Percentiles rank a stretch among this genome's conserved stretches.
phyloP scores from a whole-genome alignment of 2,797 vertebrate species.

The Cyprinodon diabolis region DNA sequence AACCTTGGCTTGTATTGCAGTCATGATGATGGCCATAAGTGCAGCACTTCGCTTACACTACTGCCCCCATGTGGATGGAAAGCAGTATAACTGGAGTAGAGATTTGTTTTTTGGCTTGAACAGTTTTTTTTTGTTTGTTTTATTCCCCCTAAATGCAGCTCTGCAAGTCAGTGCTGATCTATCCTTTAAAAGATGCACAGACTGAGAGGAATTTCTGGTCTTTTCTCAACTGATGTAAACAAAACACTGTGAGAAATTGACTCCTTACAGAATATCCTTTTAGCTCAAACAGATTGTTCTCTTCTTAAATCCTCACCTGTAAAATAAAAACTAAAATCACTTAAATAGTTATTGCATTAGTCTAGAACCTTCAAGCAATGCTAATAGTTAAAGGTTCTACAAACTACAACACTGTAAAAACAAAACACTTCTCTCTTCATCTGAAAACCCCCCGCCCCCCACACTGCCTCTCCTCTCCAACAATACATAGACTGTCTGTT shows the following conservation, averaged over 20 bases:
- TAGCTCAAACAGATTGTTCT: too few relatives aligned
- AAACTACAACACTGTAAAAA: too few relatives aligned
- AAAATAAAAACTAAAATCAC: too few relatives aligned
- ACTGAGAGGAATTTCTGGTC: neutral
- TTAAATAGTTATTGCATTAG: too few relatives aligned
- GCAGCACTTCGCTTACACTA: conserved; percentile 34
- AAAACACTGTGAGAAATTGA: neutral
- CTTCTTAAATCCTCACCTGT: too few relatives aligned
- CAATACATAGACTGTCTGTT: too few relatives aligned
- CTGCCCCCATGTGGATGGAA: conserved; percentile 57
- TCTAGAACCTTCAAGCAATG: too few relatives aligned
- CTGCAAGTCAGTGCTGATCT: neutral
- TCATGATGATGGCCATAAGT: conserved; percentile 48
- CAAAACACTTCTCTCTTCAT: too few relatives aligned
- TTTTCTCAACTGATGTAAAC: neutral
- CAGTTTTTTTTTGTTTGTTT: neutral
- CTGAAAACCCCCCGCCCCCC: too few relatives aligned
- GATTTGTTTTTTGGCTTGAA: neutral
- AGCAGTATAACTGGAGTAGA: conserved; percentile 12
- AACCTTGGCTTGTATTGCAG: conserved; percentile 77
- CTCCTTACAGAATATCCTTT: neutral
- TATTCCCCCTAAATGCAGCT: neutral
- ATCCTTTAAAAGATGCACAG: too few relatives aligned
- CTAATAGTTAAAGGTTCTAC: too few relatives aligned
- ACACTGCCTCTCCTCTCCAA: too few relatives aligned